Base-by-base conservation (phyloP, 2,113 vertebrate species). In the Cariama cristata region DNA sequence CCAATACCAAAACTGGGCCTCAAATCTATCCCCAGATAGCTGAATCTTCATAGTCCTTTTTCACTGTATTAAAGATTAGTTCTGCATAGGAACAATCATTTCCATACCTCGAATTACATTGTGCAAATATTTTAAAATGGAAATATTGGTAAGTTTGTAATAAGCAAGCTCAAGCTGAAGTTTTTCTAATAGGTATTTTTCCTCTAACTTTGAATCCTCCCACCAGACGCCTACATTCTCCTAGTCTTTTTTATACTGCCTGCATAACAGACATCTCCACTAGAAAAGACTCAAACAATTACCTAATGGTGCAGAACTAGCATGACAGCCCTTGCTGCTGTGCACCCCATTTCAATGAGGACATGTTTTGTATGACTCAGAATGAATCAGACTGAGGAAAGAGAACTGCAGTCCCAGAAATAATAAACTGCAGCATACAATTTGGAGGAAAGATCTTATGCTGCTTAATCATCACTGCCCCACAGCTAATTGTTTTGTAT, bases 241-340 rank as follows among this genome's bases (percentile, higher is more conserved):
- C 77, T 73, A 64, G 33, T 83, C 88, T 95, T 92, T 92, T 95
- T 95, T 96, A 72, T 97, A 88, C 84, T 97, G 85, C 96, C 88
- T 93, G 93, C 45, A 62, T 89, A 94, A 97, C 94, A 96, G 97
- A 94, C 89, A 97, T 97, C 97, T 97, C 88, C 96, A 92, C 97
- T 56, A 96, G 96, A 97, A 97, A 96, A 98, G 95, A 96, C 84
- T 97, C 86, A 94, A 97, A 96, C 96, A 98, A 96, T 97, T 97
- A 98, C 95, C 97, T 98, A 98, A 98, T 98, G 98, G 96, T 97
- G 97, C 98, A 98, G 97, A 98, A 97, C 97, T 95, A 96, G 95
- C 84, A 82, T 87, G 95, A 92, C 95, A 97, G 96, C 33, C 50
- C 77, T 96, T 92, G 97, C 95, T 93, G 96, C 97, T 96, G 96